These are phyloP conservation scores for Ifrita kowaldi DNA, from an alignment of 2,113 vertebrate species.

Conservation along the genomic window DNA sequence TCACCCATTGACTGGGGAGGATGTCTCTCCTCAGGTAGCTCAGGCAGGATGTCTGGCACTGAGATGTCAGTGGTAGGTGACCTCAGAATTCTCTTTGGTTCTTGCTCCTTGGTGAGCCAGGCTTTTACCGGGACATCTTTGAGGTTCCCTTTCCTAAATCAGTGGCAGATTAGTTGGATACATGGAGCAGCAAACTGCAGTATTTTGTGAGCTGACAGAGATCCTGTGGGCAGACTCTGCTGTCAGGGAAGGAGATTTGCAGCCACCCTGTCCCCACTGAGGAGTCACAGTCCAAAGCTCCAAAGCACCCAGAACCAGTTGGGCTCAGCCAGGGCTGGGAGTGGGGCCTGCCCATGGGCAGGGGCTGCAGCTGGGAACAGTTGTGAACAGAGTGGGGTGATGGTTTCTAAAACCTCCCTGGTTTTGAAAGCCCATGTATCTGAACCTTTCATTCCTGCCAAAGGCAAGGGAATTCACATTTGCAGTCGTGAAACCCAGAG, in stretches of 20 bases:
- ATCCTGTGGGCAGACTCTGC: not conserved
- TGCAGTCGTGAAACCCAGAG: not conserved
- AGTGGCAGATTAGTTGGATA: not conserved
- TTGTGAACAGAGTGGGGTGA: rapidly evolving
- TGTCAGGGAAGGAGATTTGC: not conserved
- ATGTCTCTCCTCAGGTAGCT: not conserved
- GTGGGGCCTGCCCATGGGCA: not conserved
- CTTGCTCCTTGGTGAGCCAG: not conserved
- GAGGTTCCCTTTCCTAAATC: not conserved
- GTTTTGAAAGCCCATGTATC: not conserved
- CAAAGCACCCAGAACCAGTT: not conserved
- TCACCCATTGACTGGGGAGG: not conserved
- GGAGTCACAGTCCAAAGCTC: not conserved
- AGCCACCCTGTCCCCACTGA: not conserved
- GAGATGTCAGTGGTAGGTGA: not conserved
- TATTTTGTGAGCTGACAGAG: not conserved
- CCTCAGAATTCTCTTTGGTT: not conserved
- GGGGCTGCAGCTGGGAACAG: not conserved
- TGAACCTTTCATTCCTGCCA: not conserved
- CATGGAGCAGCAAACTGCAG: not conserved
- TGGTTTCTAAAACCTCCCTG: not conserved
- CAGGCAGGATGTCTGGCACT: not conserved
- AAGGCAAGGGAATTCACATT: not conserved
- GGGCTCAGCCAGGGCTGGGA: not conserved
- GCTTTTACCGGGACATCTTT: not conserved